A percentile compares a stretch with the other conserved stretches of the same genome.
Conservation (phyloP, 1,140 invertebrate species). For the Augochlora pura region DNA sequence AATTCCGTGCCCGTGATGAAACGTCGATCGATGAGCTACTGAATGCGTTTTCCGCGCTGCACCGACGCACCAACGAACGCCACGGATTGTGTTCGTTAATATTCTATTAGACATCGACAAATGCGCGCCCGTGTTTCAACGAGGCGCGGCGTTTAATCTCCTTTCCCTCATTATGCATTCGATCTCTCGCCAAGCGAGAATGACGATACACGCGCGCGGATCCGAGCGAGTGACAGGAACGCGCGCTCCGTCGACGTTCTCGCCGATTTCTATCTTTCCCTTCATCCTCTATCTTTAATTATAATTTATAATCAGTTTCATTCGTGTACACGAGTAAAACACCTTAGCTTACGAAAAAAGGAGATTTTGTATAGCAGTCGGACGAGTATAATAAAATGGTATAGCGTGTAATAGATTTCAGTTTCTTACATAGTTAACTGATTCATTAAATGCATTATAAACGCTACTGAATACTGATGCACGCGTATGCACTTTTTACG, state of each 20-base stretch:
- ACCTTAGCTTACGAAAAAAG: no score
- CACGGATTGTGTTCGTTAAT: slow-evolving; percentile 46
- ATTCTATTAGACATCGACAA: slow-evolving; percentile 63
- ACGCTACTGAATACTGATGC: no score
- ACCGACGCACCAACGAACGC: not conserved
- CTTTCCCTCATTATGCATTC: slow-evolving; percentile 34
- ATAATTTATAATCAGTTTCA: no score
- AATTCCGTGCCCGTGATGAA: slow-evolving; percentile 36
- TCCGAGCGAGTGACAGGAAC: not conserved
- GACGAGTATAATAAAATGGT: no score
- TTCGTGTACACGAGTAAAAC: no score
- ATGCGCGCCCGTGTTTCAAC: slow-evolving; percentile 57
- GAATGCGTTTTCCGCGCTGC: slow-evolving; percentile 41
- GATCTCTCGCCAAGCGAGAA: slow-evolving; percentile 60
- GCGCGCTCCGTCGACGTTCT: not conserved
- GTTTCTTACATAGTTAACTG: no score
- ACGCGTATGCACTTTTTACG: no score
- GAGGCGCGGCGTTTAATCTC: slow-evolving; percentile 73
- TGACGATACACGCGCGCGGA: not conserved
- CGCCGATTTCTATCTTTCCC: no score
- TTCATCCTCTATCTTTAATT: no score
- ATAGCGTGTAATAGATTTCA: no score
- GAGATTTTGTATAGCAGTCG: no score
- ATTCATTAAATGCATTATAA: no score
- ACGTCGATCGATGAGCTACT: slow-evolving; percentile 44